phyloP scores from a whole-genome alignment of 2,797 vertebrate species.

The Fringilla coelebs region DNA sequence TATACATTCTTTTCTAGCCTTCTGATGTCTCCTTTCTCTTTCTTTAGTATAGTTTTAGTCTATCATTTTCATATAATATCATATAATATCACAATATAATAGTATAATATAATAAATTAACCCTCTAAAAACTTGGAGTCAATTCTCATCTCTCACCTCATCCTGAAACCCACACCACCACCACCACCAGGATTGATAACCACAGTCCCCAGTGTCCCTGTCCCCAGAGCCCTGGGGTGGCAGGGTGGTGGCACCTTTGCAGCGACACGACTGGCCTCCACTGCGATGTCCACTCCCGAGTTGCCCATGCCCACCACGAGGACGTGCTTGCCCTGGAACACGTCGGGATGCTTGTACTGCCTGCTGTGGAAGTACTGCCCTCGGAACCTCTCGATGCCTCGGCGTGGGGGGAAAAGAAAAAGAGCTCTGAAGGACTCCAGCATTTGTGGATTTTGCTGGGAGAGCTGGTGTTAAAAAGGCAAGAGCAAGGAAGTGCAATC shows the following conservation, averaged over 20 bases:
- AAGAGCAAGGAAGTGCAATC: neutral
- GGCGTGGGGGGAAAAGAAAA: neutral
- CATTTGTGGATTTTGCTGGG: neutral
- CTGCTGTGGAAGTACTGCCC: slow-evolving; percentile 83
- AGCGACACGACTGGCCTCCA: slow-evolving; percentile 83
- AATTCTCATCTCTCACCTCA: too few species aligned
- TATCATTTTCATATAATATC: too few species aligned
- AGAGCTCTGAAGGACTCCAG: neutral
- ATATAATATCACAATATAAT: too few species aligned
- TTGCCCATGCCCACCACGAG: slow-evolving; percentile 87
- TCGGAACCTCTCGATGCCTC: slow-evolving; percentile 82
- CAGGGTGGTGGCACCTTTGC: slow-evolving; percentile 67
- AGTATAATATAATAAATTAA: too few species aligned
- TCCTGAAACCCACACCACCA: too few species aligned
- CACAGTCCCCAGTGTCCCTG: too few species aligned
- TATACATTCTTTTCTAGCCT: too few species aligned
- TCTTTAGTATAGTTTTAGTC: too few species aligned
- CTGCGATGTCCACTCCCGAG: slow-evolving; percentile 85
- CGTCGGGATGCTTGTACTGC: slow-evolving; percentile 83
- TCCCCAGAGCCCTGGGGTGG: neutral
- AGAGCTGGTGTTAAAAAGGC: neutral
- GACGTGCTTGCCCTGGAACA: slow-evolving; percentile 81
- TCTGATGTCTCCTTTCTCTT: too few species aligned
- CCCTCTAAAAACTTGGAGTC: too few species aligned
- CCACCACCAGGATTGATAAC: too few species aligned